These are phyloP conservation scores for Metellina segmentata DNA, from an alignment of 2,888 invertebrate genomes.

Conservation along the genomic window DNA sequence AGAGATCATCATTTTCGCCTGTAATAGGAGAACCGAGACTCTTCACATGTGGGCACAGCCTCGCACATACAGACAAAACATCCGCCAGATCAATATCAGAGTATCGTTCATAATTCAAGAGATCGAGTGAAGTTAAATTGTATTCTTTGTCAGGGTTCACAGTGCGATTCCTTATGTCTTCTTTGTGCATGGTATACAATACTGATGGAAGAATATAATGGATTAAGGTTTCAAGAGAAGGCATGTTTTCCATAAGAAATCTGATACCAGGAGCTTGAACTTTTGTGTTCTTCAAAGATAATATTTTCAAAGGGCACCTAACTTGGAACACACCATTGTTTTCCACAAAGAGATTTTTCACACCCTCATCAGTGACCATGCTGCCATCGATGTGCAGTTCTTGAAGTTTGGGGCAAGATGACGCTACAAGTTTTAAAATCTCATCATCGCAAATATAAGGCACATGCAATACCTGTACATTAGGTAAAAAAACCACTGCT, in stretches of 20 bases:
- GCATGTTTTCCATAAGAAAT: slow-evolving; percentile 23
- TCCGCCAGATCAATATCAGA: neutral
- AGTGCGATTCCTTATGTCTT: slow-evolving; percentile 5
- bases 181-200: slow-evolving; percentile 20
- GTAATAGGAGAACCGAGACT: neutral
- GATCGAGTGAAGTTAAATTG: slow-evolving; percentile 13
- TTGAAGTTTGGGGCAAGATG: neutral
- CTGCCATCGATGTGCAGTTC: neutral
- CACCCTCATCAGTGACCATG: neutral
- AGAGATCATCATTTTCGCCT: neutral
- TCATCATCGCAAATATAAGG: neutral
- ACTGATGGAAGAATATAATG: neutral
- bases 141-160: neutral
- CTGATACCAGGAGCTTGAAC: neutral
- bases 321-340: neutral
- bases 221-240: slow-evolving; percentile 3
- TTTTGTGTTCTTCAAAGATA: neutral
- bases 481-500: neutral
- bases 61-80: neutral
- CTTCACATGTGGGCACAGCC: neutral
- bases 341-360: neutral
- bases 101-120: neutral
- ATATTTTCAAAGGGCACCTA: neutral
- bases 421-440: neutral
- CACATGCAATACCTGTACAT: neutral